Conservation (phyloP, 2,888 invertebrate genomes). For the Arenicola marina region DNA sequence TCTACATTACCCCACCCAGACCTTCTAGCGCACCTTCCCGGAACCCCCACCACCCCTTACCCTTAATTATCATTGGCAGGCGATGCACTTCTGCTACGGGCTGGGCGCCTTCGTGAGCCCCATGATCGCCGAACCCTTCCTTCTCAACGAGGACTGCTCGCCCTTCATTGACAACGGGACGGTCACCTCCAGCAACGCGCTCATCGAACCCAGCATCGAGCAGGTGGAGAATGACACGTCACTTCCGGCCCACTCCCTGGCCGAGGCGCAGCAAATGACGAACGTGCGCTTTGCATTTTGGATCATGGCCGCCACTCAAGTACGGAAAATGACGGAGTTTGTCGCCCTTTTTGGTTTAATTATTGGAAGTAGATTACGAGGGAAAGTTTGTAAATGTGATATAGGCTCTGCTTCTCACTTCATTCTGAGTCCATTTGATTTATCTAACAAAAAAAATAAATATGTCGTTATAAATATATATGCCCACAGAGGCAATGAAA, state of each 20-base stretch:
- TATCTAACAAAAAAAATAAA: no score
- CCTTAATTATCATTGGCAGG: no score
- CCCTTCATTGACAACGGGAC: slow-evolving; percentile 43
- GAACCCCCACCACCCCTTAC: no score
- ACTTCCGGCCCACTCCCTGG: slow-evolving; percentile 25
- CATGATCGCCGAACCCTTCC: slow-evolving; percentile 63
- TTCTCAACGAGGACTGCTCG: slow-evolving; percentile 62
- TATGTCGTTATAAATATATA: no score
- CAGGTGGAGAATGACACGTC: slow-evolving; percentile 9
- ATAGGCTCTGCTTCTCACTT: background rate
- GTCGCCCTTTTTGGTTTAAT: no score
- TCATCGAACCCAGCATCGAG: background rate
- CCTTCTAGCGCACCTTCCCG: no score
- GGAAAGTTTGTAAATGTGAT: no score
- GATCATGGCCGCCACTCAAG: slow-evolving; percentile 62
- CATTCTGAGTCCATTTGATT: no score
- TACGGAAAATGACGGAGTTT: no score
- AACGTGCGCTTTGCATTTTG: slow-evolving; percentile 61
- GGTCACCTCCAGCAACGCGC: background rate
- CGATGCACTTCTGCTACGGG: slow-evolving; percentile 64
- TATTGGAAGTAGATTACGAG: no score
- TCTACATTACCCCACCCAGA: no score
- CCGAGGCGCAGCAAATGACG: slow-evolving; percentile 51
- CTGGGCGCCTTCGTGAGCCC: slow-evolving; percentile 64
- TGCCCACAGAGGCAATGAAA: no score